Base-by-base conservation (phyloP, 2,797 vertebrate genomes). In the Austrolebias charrua region DNA sequence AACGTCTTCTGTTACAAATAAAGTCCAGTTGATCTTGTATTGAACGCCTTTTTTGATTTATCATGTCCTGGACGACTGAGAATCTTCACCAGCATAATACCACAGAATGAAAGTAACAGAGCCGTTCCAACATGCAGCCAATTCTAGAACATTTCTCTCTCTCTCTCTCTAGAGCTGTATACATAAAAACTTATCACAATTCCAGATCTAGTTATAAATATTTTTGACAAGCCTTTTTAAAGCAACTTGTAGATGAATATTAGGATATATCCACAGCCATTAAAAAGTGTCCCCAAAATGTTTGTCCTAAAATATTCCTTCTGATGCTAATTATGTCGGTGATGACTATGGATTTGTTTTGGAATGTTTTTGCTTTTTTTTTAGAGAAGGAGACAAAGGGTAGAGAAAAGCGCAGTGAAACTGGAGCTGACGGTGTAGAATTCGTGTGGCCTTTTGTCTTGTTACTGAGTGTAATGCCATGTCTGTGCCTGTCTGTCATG, bases 391-490 rank as follows among this genome's bases (percentile, higher is more conserved):
- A 38, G 55, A 72, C 56, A 71, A 70, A 62, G 74, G 71, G 80
- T 61, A 84, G 79, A 85, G 57, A 80, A 75, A 66, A 66, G 38
- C 38, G 38, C 38, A 61, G 70, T 73, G 56, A 74, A 81, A 72
- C 45, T 57, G 62, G 81, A 84, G 84, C 80, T 75, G 69, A 24
- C 69, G 75, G 56, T 79, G 64, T 70, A 73, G 69, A 75, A 76
- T 68, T 66, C 78, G 50, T 72, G 71, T 88, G 86, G 77, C 74
- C 83, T 84, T 89, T 91, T 90, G 84, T 89, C 77, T 79, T 69
- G 79, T 79, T 69, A 60, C 73, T 79, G 62, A 47, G 74, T 75
- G 69, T 80, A 71, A 71, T 85, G 76, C 79, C 78, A 79, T 81
- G 76, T 70, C 77, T 59, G 75, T 53, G 68, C 69, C 79, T 76